Conservation (phyloP, 2,797 vertebrate species). For the Enteromius radiatus region DNA sequence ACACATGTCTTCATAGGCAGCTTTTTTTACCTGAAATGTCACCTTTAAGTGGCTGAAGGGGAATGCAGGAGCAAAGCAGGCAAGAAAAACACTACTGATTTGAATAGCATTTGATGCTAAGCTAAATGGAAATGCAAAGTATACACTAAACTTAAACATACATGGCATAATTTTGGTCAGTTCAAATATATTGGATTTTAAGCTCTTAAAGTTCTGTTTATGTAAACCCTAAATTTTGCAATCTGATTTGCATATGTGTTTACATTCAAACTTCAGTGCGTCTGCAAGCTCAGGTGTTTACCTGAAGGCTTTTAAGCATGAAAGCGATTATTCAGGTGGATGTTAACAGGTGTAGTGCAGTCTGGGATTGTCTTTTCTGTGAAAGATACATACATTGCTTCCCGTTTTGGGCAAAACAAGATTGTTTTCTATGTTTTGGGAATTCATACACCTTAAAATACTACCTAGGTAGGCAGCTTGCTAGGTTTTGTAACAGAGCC, state of each 20-base stretch:
- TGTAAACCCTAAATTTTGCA: background rate
- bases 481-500: background rate
- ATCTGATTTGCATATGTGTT: background rate
- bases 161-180: no score
- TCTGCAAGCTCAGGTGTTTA: background rate
- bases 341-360: background rate
- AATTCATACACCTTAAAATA: background rate
- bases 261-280: background rate
- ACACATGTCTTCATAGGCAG: background rate
- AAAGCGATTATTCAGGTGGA: background rate
- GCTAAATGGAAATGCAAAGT: background rate
- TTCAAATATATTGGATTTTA: background rate
- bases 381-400: background rate
- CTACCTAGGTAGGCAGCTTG: background rate
- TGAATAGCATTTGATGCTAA: background rate
- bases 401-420: background rate
- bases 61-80: background rate
- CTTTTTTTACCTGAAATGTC: slow-evolving; percentile 3
- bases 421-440: background rate
- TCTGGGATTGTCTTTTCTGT: background rate
- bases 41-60: background rate
- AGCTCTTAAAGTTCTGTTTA: background rate
- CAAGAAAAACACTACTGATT: background rate
- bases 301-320: background rate
- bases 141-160: background rate